A percentile compares a stretch with the other conserved stretches of the same genome.
phyloP scores from a whole-genome alignment of 2,797 vertebrate genomes.

The Alosa sapidissima region DNA sequence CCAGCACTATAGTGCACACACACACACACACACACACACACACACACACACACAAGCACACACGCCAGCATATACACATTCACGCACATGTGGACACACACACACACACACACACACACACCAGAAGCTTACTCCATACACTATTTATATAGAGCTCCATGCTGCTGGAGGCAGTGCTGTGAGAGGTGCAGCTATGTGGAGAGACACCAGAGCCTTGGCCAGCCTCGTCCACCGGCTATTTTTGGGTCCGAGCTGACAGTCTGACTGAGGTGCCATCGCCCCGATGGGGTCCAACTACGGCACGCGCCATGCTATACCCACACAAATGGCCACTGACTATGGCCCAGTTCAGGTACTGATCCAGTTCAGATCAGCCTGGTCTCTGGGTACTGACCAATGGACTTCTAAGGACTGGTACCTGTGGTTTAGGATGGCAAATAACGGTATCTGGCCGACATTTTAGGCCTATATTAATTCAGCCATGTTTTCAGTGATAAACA shows the following conservation, averaged over 20 bases:
- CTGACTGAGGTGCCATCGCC: background rate
- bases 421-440: background rate
- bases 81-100: background rate
- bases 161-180: slow-evolving; percentile 30
- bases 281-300: background rate
- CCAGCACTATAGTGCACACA: slow-evolving; percentile 41
- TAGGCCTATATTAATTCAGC: too few relatives aligned
- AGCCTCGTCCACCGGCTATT: slow-evolving; percentile 34
- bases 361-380: background rate
- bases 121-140: background rate
- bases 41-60: slow-evolving; percentile 19
- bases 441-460: background rate
- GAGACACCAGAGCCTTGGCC: slow-evolving; percentile 44
- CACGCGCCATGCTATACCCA: background rate
- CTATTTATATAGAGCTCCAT: slow-evolving; percentile 45
- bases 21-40: slow-evolving; percentile 26
- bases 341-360: too few relatives aligned
- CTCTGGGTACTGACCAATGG: background rate
- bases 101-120: background rate
- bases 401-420: background rate
- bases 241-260: slow-evolving; percentile 24
- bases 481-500: too few relatives aligned
- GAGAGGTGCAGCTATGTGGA: slow-evolving; percentile 32
- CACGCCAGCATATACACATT: background rate
- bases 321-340: background rate